Evolutionary conservation across 2,113 vertebrate species (phyloP).

Genomic region (Siniperca chuatsi): DNA sequence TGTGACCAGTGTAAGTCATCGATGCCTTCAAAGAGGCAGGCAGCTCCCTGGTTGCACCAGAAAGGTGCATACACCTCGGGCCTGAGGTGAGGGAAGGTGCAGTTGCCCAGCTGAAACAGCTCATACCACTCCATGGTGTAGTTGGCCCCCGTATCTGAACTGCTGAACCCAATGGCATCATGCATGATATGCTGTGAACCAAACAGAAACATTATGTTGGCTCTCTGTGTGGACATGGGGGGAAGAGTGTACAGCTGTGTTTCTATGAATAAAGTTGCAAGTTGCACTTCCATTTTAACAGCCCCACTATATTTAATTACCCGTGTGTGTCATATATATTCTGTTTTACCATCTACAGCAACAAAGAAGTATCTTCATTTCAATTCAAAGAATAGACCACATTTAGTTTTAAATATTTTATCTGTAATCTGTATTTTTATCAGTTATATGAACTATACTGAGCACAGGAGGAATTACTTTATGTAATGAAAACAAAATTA

Average conservation of each 20-base stretch:
- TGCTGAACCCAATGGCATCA: conserved; percentile 95
- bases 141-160: conserved; percentile 86
- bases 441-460: not conserved
- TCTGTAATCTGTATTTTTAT: not conserved
- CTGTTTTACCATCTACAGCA: not conserved
- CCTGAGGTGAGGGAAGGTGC: conserved; percentile 96
- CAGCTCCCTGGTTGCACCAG: conserved; percentile 99
- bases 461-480: not conserved
- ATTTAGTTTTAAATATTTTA: not conserved
- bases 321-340: not conserved
- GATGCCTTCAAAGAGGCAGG: conserved; percentile 96
- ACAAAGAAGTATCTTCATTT: not conserved
- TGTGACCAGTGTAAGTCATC: conserved; percentile 95
- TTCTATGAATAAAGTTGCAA: conserved; percentile 23
- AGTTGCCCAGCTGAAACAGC: conserved; percentile 97
- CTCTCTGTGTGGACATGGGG: too few species aligned
- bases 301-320: not conserved
- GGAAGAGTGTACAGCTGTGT: not conserved
- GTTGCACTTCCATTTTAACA: conserved; percentile 22
- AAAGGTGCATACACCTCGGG: conserved; percentile 86
- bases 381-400: not conserved
- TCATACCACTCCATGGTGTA: conserved; percentile 99
- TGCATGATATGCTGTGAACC: conserved; percentile 95
- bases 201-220: not conserved
- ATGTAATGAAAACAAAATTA: not conserved